Percentiles rank a stretch among this genome's conserved stretches.
These are phyloP conservation scores for Oxyteleia sp. DNA, from an alignment of 2,888 invertebrate genomes.

Conservation along the genomic window DNA sequence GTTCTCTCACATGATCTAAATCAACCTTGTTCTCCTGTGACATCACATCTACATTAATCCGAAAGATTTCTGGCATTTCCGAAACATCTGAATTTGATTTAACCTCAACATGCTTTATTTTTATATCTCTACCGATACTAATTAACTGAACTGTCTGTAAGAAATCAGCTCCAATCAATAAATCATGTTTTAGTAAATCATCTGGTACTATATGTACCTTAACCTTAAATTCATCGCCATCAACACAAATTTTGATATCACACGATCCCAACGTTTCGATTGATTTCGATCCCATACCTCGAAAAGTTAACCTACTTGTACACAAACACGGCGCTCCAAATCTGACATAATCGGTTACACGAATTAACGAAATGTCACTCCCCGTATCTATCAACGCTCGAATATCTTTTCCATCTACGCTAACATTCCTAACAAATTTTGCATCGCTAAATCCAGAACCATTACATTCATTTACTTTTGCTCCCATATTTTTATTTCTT, in stretches of 20 bases:
- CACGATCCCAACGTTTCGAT: slow-evolving; percentile 1
- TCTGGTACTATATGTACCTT: slow-evolving; percentile 5
- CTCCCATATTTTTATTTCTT: background rate
- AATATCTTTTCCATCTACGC: background rate
- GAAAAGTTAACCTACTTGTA: slow-evolving; percentile 1
- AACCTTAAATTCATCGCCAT: background rate
- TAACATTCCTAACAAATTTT: background rate
- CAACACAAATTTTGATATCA: background rate
- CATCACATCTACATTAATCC: no score
- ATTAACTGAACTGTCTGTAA: background rate
- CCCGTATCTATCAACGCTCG: slow-evolving; percentile 21
- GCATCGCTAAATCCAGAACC: background rate
- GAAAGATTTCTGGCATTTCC: no score
- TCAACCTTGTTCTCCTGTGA: no score
- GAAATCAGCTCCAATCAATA: no score
- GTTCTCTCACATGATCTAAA: no score
- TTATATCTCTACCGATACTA: background rate
- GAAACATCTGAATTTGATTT: no score
- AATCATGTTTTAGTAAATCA: background rate
- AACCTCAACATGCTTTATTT: no score
- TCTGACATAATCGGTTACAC: background rate
- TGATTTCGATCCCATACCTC: slow-evolving; percentile 3
- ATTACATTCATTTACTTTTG: background rate
- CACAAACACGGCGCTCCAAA: background rate
- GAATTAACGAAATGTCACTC: slow-evolving; percentile 9